Evolutionary conservation across 2,113 vertebrate species (phyloP).

Genomic region (Clupea harengus): DNA sequence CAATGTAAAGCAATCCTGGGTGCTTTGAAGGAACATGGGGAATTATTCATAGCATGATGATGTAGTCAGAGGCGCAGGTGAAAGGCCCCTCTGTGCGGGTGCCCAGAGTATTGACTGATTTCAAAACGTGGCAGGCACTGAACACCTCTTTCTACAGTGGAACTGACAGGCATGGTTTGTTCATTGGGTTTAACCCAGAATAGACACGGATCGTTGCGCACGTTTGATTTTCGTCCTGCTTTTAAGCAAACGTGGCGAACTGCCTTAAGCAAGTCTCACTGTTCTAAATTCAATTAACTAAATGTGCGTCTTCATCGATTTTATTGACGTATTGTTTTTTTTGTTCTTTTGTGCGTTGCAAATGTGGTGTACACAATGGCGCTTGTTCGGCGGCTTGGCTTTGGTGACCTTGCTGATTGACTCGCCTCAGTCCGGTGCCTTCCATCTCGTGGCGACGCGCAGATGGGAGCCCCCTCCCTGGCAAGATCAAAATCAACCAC

Average conservation of each 20-base stretch:
- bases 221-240: background rate
- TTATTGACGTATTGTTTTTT: background rate
- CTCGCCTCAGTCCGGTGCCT: constrained; percentile 80
- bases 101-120: background rate
- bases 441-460: constrained; percentile 82
- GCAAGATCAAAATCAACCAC: constrained; percentile 77
- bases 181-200: background rate
- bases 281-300: background rate
- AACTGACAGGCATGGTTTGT: background rate
- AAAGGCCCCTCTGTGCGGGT: background rate
- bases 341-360: background rate
- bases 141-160: background rate
- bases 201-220: background rate
- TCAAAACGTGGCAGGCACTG: background rate
- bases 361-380: background rate
- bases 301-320: background rate
- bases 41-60: constrained; percentile 1
- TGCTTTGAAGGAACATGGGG: background rate
- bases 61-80: background rate
- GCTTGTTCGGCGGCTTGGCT: background rate
- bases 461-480: constrained; percentile 77
- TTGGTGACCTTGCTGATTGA: constrained; percentile 49
- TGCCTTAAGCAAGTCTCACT: background rate
- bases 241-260: background rate
- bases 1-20: background rate